A percentile compares a stretch with the other conserved stretches of the same genome.
Evolutionary conservation across 1,140 invertebrate species (phyloP).

Genomic region (Physella acuta): DNA sequence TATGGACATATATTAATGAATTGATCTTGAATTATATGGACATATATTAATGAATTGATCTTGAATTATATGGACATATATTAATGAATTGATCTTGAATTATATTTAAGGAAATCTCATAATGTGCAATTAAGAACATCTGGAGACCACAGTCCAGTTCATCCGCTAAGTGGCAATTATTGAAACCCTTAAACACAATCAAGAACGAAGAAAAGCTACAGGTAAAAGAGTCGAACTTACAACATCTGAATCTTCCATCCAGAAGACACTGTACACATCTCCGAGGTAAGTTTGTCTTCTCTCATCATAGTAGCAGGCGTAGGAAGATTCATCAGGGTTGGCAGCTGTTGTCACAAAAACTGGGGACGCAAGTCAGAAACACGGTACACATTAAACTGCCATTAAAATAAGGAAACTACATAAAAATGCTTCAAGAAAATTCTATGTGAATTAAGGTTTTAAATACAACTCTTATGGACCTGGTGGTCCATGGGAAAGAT

Average conservation of each 20-base stretch:
- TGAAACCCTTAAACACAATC: background rate
- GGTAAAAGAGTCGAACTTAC: constrained; percentile 41
- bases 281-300: constrained; percentile 64
- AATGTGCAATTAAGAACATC: background rate
- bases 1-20: too few relatives aligned
- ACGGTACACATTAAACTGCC: too few relatives aligned
- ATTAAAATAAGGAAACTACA: too few relatives aligned
- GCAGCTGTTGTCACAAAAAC: constrained; percentile 72
- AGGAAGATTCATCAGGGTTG: constrained; percentile 66
- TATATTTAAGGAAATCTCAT: background rate
- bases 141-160: background rate
- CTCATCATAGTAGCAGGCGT: constrained; percentile 67
- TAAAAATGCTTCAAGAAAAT: too few relatives aligned
- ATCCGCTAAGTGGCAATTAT: background rate
- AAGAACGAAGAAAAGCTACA: background rate
- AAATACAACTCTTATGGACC: too few relatives aligned
- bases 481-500: too few relatives aligned
- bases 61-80: background rate
- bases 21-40: too few relatives aligned
- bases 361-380: too few relatives aligned
- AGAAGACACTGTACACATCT: constrained; percentile 70
- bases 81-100: background rate
- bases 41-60: too few relatives aligned
- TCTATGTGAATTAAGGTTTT: too few relatives aligned
- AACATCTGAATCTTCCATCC: constrained; percentile 70